Evolutionary conservation across 1,140 invertebrate species (phyloP).

Genomic region (Hermetia illucens): DNA sequence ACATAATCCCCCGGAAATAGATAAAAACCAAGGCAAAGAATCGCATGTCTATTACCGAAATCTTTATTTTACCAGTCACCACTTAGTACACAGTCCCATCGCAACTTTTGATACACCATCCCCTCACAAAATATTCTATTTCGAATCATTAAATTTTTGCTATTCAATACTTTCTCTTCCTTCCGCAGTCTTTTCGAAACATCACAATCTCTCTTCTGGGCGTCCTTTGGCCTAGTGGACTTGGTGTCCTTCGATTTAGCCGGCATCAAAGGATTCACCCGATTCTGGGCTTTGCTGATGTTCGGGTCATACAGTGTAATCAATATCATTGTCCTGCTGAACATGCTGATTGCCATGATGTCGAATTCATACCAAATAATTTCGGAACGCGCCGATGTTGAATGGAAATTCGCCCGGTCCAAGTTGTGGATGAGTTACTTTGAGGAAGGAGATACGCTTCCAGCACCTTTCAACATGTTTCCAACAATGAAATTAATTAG

Average conservation of each 20-base stretch:
- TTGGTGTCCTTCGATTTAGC: constrained; percentile 71
- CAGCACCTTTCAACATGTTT: constrained; percentile 78
- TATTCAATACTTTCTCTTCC: too few relatives aligned
- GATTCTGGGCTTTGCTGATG: constrained; percentile 77
- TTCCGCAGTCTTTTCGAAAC: constrained; percentile 76
- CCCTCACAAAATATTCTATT: too few relatives aligned
- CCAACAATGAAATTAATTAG: constrained; percentile 49
- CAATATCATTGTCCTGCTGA: constrained; percentile 82
- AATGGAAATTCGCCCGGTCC: constrained; percentile 86
- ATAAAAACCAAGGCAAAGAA: too few relatives aligned
- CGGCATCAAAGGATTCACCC: constrained; percentile 74
- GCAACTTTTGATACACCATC: too few relatives aligned
- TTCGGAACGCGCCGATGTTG: constrained; percentile 71
- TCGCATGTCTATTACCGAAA: too few relatives aligned
- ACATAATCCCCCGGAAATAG: too few relatives aligned
- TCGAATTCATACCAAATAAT: constrained; percentile 89
- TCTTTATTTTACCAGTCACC: too few relatives aligned
- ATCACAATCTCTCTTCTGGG: constrained; percentile 88
- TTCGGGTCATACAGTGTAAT: constrained; percentile 84
- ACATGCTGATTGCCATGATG: constrained; percentile 96
- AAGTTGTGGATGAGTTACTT: constrained; percentile 91
- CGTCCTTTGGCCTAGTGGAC: constrained; percentile 82
- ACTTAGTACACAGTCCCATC: too few relatives aligned
- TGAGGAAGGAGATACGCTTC: constrained; percentile 70
- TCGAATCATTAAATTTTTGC: too few relatives aligned